Conservation (phyloP, 2,888 invertebrate species). For the Dascillus cervinus region DNA sequence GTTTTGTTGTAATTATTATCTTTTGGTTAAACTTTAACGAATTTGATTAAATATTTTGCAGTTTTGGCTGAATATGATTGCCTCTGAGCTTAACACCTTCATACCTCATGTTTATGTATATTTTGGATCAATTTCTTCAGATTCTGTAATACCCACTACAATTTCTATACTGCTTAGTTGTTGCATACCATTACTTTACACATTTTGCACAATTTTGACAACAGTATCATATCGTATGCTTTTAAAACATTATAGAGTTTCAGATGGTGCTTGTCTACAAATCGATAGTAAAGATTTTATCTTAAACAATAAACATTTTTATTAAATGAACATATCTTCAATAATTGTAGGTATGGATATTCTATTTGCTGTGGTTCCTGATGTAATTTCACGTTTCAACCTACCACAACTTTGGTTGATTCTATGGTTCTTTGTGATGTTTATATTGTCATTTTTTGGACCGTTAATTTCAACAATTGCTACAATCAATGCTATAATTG, state of each 20-base stretch:
- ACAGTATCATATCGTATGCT: too few species aligned
- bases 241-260: neutral
- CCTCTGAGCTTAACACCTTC: too few species aligned
- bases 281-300: slow-evolving; percentile 1
- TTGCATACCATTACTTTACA: too few species aligned
- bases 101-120: too few species aligned
- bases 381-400: slow-evolving; percentile 9
- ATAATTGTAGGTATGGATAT: slow-evolving; percentile 11
- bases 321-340: neutral
- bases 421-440: slow-evolving; percentile 12
- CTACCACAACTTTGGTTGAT: slow-evolving; percentile 6
- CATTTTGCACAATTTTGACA: too few species aligned
- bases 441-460: slow-evolving; percentile 5
- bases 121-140: too few species aligned
- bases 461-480: slow-evolving; percentile 9
- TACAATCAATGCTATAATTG: slow-evolving; percentile 9
- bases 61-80: too few species aligned
- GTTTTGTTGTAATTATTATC: too few species aligned
- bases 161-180: too few species aligned
- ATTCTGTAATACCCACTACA: too few species aligned
- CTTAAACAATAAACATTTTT: neutral
- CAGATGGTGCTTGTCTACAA: neutral
- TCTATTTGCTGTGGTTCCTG: slow-evolving; percentile 11
- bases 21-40: too few species aligned
- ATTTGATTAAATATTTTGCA: too few species aligned